Conservation (phyloP, 37 sponge, comb jelly and placozoan genomes). For the Haliclona indistincta region DNA sequence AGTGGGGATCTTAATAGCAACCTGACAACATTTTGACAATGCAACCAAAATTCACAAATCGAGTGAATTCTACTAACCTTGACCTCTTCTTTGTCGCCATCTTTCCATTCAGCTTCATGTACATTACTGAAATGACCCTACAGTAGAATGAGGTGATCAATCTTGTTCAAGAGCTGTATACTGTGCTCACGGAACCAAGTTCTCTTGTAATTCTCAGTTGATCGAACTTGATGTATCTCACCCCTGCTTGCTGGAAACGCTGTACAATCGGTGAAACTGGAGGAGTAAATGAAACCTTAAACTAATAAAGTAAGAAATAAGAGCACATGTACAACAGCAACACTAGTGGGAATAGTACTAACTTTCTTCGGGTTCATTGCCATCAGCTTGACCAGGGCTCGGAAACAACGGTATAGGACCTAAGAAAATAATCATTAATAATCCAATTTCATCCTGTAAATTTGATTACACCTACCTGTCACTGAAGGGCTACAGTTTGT, state of each 20-base stretch:
- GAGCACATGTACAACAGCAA: background rate
- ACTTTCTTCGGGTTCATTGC: background rate
- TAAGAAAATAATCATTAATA: background rate
- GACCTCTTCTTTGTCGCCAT: background rate
- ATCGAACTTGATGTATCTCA: background rate
- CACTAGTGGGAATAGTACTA: background rate
- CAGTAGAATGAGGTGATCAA: too few species aligned
- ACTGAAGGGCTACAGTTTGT: slow-evolving; percentile 24
- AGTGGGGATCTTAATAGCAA: slow-evolving; percentile 49
- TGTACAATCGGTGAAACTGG: slow-evolving; percentile 3
- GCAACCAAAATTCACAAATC: too few species aligned
- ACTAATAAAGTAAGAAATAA: background rate
- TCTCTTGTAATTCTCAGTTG: background rate
- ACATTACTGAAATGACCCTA: slow-evolving; percentile 76
- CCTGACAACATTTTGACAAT: too few species aligned
- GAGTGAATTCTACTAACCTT: background rate
- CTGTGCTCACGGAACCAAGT: slow-evolving; percentile 4
- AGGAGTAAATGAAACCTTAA: background rate
- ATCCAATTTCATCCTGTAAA: too few species aligned
- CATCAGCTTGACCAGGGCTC: background rate
- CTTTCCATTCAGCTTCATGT: slow-evolving; percentile 22
- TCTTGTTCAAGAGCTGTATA: too few species aligned
- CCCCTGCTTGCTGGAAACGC: background rate
- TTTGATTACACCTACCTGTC: slow-evolving; percentile 6
- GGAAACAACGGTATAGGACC: slow-evolving; percentile 15